Evolutionary conservation across 2,113 vertebrate genomes (phyloP).

Genomic region (Ceyx melanurus): DNA sequence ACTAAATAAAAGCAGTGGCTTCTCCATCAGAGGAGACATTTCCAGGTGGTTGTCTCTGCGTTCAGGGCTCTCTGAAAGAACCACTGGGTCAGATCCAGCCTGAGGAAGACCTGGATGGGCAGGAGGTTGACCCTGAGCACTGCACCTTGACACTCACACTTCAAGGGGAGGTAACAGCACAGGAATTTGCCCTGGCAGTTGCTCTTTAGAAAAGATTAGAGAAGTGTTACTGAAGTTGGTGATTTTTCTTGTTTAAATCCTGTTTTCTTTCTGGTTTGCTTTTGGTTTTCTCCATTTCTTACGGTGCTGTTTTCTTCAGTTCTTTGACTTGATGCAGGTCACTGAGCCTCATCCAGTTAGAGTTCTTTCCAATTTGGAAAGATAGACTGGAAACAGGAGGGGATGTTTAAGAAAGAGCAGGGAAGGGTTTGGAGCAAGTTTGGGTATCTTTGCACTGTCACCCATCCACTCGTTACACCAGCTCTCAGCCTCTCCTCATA

Average conservation of each 20-base stretch:
- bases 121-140: background rate
- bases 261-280: background rate
- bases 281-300: background rate
- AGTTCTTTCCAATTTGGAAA: background rate
- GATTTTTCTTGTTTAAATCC: background rate
- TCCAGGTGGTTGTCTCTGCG: background rate
- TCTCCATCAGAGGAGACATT: background rate
- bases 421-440: background rate
- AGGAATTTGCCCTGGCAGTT: background rate
- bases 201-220: background rate
- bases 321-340: background rate
- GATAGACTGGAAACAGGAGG: background rate
- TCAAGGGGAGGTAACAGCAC: background rate
- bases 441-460: background rate
- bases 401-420: background rate
- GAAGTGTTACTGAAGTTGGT: background rate
- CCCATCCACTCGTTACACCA: background rate
- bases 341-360: background rate
- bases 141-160: background rate
- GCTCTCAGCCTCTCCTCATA: too few species aligned
- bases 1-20: background rate
- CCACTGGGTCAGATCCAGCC: background rate
- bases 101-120: background rate
- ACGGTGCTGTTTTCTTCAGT: background rate
- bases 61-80: background rate